Base-by-base conservation (phyloP, 2,888 invertebrate genomes). In the Cheilosia variabilis region DNA sequence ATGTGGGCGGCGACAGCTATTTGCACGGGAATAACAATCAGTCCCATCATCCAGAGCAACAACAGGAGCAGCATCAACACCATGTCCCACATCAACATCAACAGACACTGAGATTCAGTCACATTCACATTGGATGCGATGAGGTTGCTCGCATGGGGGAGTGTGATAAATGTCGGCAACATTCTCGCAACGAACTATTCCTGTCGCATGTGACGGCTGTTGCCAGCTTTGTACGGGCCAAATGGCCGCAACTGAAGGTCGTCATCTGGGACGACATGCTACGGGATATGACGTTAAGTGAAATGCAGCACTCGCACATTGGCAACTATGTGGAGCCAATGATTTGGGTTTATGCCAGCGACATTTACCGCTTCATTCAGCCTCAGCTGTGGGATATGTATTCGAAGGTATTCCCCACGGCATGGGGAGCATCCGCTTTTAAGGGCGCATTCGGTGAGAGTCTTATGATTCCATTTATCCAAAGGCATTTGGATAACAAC, bases 241-340 rank as follows among this genome's bases (percentile, higher is more conserved):
- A 93, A 62, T 94, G 95, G 92, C 93, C 94, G 0, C 92, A 93
- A 19, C 90, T 95, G 22, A 93, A 93, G 17, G 93, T 95, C 1
- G 94, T 96, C 76, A 95, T 96, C 89, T 96, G 96, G 96, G 96
- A 96, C 89, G 96, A 96, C 90, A 96, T 96, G 96, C 91, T 96
- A 72, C 92, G 96, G 0, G 94, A 95, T 88, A 93, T 95, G 87
- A 93, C 94, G 2, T 91, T 94, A 57, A 93, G 94, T 82, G 93
- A 93, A 81, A 92, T 95, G 91, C 93, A 94, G 73, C 94, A 94
- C 82, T 94, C 94, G 34, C 94, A 94, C 52, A 93, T 96, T 17
- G 95, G 95, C 0, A 92, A 93, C 41, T 92, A 95, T 47, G 96
- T 96, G 0, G 96, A 96, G 89, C 96, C 96, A 0, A 96, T 96